Conservation (phyloP, 2,113 vertebrate species). For the Pelusios castaneus region DNA sequence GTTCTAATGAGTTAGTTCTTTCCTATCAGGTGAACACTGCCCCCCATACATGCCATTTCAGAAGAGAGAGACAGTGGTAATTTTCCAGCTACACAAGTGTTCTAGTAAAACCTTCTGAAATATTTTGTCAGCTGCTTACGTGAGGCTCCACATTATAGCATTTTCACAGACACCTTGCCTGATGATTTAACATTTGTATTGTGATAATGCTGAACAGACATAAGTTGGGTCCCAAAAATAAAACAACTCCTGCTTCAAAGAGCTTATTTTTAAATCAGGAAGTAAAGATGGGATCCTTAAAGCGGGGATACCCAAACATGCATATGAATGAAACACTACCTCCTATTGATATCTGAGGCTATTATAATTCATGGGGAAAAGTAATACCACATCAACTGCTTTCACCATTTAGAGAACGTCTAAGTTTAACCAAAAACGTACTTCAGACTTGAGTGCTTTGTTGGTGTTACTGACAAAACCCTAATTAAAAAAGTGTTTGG, state of each 20-base stretch:
- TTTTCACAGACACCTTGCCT: not conserved
- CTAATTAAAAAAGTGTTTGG: constrained; percentile 27
- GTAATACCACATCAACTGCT: constrained; percentile 56
- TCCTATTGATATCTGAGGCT: constrained; percentile 55
- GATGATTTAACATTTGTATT: not conserved
- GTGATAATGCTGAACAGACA: not conserved
- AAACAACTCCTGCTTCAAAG: not conserved
- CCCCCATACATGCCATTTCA: not conserved
- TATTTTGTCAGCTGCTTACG: not conserved
- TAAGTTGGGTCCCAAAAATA: accelerated
- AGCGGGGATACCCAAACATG: not conserved
- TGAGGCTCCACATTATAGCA: accelerated
- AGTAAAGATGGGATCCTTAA: not conserved
- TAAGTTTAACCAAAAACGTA: constrained; percentile 58
- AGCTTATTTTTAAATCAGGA: not conserved
- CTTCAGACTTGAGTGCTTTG: constrained; percentile 41
- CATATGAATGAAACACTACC: constrained; percentile 20
- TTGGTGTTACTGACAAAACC: constrained; percentile 47
- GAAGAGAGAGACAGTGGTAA: not conserved
- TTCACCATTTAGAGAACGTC: constrained; percentile 55
- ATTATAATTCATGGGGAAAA: constrained; percentile 59
- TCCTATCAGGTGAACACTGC: not conserved
- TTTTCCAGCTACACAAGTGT: accelerated
- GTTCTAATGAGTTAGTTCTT: not conserved
- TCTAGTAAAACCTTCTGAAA: not conserved